Percentiles rank a stretch among this genome's conserved stretches.
Conservation (phyloP, 2,113 vertebrate species). For the Choloepus hoffmanni region DNA sequence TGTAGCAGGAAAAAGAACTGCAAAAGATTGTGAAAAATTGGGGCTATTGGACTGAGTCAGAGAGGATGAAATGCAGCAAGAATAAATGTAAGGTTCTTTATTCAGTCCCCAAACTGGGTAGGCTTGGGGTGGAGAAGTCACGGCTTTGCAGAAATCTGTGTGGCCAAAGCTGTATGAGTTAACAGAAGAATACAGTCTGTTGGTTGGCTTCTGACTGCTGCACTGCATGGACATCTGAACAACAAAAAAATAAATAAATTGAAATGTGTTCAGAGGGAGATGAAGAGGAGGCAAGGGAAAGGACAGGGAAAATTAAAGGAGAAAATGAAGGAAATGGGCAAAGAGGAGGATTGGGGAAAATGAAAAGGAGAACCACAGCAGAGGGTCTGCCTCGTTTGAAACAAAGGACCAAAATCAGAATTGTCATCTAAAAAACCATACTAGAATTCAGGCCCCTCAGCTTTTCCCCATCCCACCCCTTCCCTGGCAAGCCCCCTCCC, state of each 20-base stretch:
- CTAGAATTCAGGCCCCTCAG: neutral
- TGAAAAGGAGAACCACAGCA: neutral
- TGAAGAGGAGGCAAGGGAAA: neutral
- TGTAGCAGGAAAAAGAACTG: constrained; percentile 44
- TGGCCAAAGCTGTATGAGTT: neutral
- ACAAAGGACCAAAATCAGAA: neutral
- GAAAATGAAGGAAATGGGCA: neutral
- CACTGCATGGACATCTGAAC: neutral
- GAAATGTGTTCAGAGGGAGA: neutral
- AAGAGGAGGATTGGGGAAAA: neutral
- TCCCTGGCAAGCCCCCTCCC: neutral
- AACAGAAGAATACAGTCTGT: neutral
- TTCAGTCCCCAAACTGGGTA: neutral
- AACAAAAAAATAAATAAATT: neutral
- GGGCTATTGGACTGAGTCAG: neutral
- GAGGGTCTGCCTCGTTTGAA: neutral
- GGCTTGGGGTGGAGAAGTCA: neutral
- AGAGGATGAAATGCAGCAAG: constrained; percentile 20
- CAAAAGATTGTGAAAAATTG: neutral
- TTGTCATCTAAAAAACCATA: neutral
- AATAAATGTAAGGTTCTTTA: neutral
- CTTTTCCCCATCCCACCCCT: neutral
- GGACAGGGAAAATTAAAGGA: neutral
- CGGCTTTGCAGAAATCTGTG: neutral
- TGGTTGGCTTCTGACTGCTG: neutral